Percentiles rank a stretch among this genome's conserved stretches.
phyloP scores from a whole-genome alignment of 2,797 vertebrate species.

The Neoniphon sammara region DNA sequence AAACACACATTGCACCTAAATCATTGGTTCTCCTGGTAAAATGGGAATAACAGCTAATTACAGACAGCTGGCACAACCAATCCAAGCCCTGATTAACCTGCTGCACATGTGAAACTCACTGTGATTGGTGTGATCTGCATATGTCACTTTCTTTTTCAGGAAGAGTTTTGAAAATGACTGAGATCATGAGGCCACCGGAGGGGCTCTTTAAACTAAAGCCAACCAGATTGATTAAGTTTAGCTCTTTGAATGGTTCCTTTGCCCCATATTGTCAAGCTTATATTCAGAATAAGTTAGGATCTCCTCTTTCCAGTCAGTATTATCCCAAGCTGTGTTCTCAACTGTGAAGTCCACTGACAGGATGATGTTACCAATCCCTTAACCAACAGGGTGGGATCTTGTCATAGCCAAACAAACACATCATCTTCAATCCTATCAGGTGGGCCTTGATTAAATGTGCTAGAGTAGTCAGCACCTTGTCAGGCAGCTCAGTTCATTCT shows the following conservation, averaged over 20 bases:
- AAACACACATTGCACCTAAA: too few species aligned
- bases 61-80: too few species aligned
- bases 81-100: too few species aligned
- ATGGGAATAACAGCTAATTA: too few species aligned
- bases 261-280: conserved; percentile 5
- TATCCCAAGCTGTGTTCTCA: conserved; percentile 35
- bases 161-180: too few species aligned
- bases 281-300: neutral
- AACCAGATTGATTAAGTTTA: conserved; percentile 5
- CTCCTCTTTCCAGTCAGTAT: conserved; percentile 23
- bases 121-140: too few species aligned
- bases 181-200: too few species aligned
- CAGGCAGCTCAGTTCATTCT: conserved; percentile 49
- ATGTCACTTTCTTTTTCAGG: too few species aligned
- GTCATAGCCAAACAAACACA: conserved; percentile 62
- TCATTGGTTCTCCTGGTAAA: too few species aligned
- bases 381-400: conserved; percentile 64
- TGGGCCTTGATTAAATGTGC: conserved; percentile 68
- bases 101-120: too few species aligned
- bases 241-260: conserved; percentile 7
- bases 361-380: conserved; percentile 60
- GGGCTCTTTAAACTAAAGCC: neutral
- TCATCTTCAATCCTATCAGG: conserved; percentile 63
- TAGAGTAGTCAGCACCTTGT: conserved; percentile 58
- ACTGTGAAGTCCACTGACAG: conserved; percentile 43